Conservation (phyloP, 2,797 vertebrate species). For the Ceyx erithaca region DNA sequence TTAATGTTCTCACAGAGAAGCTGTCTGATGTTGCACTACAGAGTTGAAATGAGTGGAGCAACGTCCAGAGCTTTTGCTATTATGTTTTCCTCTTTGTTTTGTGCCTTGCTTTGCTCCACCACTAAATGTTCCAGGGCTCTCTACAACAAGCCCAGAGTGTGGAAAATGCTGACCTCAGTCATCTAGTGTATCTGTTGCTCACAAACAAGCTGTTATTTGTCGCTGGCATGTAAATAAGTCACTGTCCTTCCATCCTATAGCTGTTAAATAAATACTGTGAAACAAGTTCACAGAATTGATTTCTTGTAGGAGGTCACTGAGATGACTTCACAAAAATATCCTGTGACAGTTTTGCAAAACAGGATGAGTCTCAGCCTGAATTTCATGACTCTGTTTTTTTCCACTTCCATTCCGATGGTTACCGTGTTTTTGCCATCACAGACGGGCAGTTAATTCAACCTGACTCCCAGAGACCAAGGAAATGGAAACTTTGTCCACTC, state of each 20-base stretch:
- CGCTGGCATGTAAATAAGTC: neutral
- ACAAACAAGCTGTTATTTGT: constrained; percentile 3
- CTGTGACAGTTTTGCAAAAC: constrained; percentile 27
- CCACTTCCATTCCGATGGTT: neutral
- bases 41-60: neutral
- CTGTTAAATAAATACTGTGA: neutral
- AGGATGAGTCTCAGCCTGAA: constrained; percentile 28
- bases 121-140: constrained; percentile 28
- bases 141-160: neutral
- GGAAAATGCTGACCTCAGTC: neutral
- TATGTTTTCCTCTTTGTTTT: constrained; percentile 34
- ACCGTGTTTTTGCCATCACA: neutral
- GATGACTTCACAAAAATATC: constrained; percentile 33
- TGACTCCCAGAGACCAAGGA: neutral
- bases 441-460: neutral
- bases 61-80: neutral
- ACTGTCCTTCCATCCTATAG: neutral
- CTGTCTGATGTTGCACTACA: neutral
- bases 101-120: constrained; percentile 6
- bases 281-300: neutral
- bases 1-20: neutral
- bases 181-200: neutral
- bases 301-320: constrained; percentile 12
- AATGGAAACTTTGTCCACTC: neutral
- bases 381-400: constrained; percentile 20